Conservation (phyloP, 2,888 invertebrate species). For the Theodoxus fluviatilis region DNA sequence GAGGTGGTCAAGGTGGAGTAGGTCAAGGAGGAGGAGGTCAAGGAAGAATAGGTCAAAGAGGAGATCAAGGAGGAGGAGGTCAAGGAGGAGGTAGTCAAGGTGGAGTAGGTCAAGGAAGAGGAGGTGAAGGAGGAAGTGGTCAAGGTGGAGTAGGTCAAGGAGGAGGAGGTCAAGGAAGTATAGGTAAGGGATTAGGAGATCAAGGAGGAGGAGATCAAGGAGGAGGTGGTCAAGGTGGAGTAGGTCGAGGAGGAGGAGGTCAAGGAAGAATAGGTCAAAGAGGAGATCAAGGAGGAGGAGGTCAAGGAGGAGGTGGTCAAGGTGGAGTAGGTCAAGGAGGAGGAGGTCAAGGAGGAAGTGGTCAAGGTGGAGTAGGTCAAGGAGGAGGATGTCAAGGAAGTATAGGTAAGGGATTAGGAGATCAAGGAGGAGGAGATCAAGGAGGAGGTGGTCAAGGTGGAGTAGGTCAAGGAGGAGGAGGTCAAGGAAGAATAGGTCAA, state of each 20-base stretch:
- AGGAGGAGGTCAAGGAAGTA: not conserved
- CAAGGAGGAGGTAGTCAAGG: not conserved
- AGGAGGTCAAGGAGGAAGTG: no score
- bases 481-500: no score
- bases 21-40: not conserved
- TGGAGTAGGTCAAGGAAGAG: not conserved
- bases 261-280: not conserved
- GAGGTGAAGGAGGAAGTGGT: not conserved
- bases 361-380: no score
- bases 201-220: not conserved
- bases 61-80: not conserved
- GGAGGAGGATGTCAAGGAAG: no score
- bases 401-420: no score
- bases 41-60: slow-evolving; percentile 2
- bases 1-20: not conserved
- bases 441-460: no score
- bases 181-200: not conserved
- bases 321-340: not conserved
- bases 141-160: not conserved
- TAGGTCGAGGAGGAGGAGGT: not conserved
- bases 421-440: no score
- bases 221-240: no score
- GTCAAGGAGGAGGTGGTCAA: not conserved
- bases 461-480: no score
- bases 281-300: not conserved